phyloP scores from a whole-genome alignment of 2,888 invertebrate genomes.

The Trichopoda pennipes region DNA sequence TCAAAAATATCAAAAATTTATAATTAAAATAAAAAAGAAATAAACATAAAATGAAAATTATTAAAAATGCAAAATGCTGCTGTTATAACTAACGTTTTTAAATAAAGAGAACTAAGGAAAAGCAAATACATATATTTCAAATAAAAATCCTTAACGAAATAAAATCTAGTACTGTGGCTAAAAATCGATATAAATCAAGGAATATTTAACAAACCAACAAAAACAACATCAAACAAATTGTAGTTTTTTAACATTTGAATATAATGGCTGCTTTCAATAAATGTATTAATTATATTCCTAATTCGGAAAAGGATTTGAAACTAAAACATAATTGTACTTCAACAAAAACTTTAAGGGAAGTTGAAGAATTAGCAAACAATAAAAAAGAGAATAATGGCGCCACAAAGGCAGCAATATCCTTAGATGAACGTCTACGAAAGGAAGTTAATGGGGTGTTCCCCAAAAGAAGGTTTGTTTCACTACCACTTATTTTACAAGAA shows the following conservation, averaged over 20 bases:
- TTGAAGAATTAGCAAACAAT: background rate
- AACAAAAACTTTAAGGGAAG: background rate
- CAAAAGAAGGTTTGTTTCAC: conserved; percentile 75
- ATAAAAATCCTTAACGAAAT: conserved; percentile 17
- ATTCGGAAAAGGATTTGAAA: background rate
- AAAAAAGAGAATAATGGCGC: conserved; percentile 23
- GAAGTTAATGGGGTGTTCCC: conserved; percentile 78
- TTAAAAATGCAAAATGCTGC: background rate
- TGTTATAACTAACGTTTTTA: background rate
- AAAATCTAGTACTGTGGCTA: conserved; percentile 29
- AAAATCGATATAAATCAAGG: conserved; percentile 55
- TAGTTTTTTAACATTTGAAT: conserved; percentile 6
- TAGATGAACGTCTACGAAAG: conserved; percentile 76
- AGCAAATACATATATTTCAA: background rate
- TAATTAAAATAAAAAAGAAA: conserved; percentile 23
- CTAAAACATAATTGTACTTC: background rate
- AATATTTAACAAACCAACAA: background rate
- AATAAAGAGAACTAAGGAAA: background rate
- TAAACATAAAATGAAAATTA: background rate
- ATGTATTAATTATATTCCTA: conserved; percentile 44
- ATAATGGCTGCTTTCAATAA: conserved; percentile 57
- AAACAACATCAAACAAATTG: background rate
- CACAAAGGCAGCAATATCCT: conserved; percentile 65
- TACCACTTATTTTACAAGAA: conserved; percentile 13
- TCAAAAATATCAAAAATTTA: conserved; percentile 34